These are phyloP conservation scores for Ptychodera flava DNA, from an alignment of 35 echinoderm and acorn worm species.

Conservation along the genomic window DNA sequence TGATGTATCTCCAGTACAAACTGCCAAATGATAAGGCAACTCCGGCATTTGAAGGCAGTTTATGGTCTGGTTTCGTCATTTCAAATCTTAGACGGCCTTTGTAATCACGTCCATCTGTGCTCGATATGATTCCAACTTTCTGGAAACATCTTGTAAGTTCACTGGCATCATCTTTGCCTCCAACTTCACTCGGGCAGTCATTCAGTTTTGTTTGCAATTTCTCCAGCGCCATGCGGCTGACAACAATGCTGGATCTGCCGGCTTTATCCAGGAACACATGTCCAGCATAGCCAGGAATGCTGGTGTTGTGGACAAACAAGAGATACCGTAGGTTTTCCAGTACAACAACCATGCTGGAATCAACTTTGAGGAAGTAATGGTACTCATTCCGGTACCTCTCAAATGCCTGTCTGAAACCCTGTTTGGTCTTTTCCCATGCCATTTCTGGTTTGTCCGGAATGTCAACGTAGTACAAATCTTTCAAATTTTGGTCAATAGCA, in stretches of 20 bases:
- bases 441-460: conserved; percentile 10
- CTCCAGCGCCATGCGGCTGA: conserved; percentile 56
- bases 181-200: conserved; percentile 29
- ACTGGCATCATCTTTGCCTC: conserved; percentile 53
- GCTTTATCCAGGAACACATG: conserved; percentile 38
- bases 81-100: conserved; percentile 45
- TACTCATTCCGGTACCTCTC: conserved; percentile 41
- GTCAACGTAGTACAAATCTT: conserved; percentile 28
- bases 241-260: conserved; percentile 36
- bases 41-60: conserved; percentile 43
- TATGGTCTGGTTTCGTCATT: conserved; percentile 66
- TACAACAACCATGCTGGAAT: conserved; percentile 47
- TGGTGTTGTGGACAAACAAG: conserved; percentile 48
- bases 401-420: conserved; percentile 29
- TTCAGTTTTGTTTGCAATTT: conserved; percentile 17
- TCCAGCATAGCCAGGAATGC: conserved; percentile 52
- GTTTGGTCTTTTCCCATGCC: conserved; percentile 42
- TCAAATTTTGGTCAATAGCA: background rate
- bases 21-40: background rate
- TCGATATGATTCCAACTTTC: conserved; percentile 13
- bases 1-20: conserved; percentile 73
- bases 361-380: conserved; percentile 77
- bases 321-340: conserved; percentile 75
- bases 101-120: conserved; percentile 41
- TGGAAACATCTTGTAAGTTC: conserved; percentile 61